phyloP scores from a whole-genome alignment of 1,140 invertebrate genomes.

The Plodia interpunctella region DNA sequence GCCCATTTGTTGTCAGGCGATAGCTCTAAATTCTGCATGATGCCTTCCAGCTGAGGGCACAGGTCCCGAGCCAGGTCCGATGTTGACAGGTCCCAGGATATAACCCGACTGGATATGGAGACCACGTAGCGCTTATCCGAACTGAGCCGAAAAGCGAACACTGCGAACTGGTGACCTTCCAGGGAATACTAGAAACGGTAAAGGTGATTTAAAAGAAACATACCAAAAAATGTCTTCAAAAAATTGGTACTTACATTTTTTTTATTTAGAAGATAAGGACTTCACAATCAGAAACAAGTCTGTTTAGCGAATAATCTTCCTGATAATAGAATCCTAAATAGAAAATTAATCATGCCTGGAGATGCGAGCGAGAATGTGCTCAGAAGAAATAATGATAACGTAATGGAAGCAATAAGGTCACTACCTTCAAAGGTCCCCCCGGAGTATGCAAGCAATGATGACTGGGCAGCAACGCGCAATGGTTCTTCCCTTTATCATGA shows the following conservation, averaged over 20 bases:
- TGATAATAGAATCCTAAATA: too few relatives aligned
- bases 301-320: too few relatives aligned
- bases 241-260: too few relatives aligned
- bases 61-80: slow-evolving; percentile 94
- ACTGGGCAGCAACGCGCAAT: slow-evolving; percentile 93
- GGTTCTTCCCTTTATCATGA: slow-evolving; percentile 88
- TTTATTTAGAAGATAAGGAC: too few relatives aligned
- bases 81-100: slow-evolving; percentile 97
- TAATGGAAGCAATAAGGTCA: too few relatives aligned
- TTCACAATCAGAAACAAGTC: too few relatives aligned
- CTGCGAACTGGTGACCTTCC: slow-evolving; percentile 98
- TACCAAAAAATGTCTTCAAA: too few relatives aligned
- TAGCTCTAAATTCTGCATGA: slow-evolving; percentile 96
- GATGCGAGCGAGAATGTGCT: too few relatives aligned
- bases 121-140: slow-evolving; percentile 96
- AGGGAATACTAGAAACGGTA: slow-evolving; percentile 88
- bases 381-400: too few relatives aligned
- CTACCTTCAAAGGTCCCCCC: slow-evolving; percentile 95
- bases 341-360: too few relatives aligned
- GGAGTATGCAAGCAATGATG: slow-evolving; percentile 98
- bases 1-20: slow-evolving; percentile 97
- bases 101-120: slow-evolving; percentile 97
- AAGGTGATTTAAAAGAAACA: too few relatives aligned
- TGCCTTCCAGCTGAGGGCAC: slow-evolving; percentile 94
- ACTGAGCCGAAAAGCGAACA: slow-evolving; percentile 95